Evolutionary conservation across 92 coral and sea anemone species (phyloP).

Genomic region (Umimayanthus kanabou): DNA sequence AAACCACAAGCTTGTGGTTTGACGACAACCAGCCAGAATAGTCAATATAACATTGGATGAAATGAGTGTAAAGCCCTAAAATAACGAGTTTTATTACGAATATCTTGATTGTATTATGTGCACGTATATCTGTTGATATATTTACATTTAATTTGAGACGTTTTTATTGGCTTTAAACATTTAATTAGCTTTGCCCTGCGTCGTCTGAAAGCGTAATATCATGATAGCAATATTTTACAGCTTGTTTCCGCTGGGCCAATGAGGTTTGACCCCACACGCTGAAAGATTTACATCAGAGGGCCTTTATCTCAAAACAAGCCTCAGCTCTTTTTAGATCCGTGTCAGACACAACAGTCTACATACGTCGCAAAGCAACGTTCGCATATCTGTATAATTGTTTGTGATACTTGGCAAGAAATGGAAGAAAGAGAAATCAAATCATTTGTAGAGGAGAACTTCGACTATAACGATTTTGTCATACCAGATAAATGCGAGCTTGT

Average conservation of each 20-base stretch:
- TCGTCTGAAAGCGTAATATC: neutral
- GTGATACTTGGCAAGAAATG: neutral
- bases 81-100: too few species aligned
- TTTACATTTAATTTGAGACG: neutral
- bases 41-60: too few species aligned
- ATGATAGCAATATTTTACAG: neutral
- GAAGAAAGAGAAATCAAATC: constrained; percentile 17
- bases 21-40: too few species aligned
- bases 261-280: constrained; percentile 25
- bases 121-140: too few species aligned
- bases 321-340: neutral
- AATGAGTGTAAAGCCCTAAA: too few species aligned
- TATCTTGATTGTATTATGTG: too few species aligned
- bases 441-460: constrained; percentile 8
- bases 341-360: neutral
- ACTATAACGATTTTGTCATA: constrained; percentile 28
- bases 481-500: constrained; percentile 32
- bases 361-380: neutral
- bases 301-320: constrained; percentile 27
- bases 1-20: too few species aligned
- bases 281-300: constrained; percentile 15
- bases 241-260: constrained; percentile 16
- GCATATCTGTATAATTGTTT: neutral
- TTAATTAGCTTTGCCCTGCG: neutral
- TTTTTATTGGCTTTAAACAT: neutral